A percentile compares a stretch with the other conserved stretches of the same genome.
Conservation (phyloP, 2,888 invertebrate species). For the Embidobia sp. region DNA sequence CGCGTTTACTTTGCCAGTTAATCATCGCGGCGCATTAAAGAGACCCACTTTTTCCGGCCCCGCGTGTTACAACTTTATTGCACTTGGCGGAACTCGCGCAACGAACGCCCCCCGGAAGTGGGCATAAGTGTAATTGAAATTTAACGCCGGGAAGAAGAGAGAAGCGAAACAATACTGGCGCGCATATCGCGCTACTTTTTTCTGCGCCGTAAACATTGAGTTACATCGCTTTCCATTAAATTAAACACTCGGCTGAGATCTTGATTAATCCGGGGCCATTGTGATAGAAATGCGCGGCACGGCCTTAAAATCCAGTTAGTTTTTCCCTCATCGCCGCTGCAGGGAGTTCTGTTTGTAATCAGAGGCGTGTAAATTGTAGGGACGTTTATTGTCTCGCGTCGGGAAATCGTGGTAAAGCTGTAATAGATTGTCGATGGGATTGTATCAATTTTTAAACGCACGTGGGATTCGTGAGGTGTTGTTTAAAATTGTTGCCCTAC, state of each 20-base stretch:
- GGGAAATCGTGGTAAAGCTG: no score
- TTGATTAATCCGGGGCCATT: slow-evolving; percentile 22
- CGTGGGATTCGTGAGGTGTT: no score
- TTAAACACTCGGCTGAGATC: slow-evolving; percentile 14
- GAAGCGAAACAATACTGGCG: slow-evolving; percentile 23
- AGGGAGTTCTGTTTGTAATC: no score
- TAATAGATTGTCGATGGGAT: no score
- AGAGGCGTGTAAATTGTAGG: no score
- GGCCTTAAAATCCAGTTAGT: no score
- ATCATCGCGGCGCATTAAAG: slow-evolving; percentile 40
- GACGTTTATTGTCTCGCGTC: no score
- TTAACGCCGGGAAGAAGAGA: slow-evolving; percentile 30
- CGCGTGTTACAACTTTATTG: slow-evolving; percentile 16
- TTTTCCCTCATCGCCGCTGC: no score
- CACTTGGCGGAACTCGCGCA: slow-evolving; percentile 20
- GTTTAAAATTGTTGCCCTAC: no score
- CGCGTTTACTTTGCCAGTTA: slow-evolving; percentile 37
- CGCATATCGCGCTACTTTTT: slow-evolving; percentile 37
- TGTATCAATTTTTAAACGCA: no score
- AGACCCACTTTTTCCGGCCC: slow-evolving; percentile 5
- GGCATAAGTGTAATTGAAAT: slow-evolving; percentile 45
- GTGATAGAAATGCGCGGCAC: neutral
- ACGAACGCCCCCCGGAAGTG: slow-evolving; percentile 18
- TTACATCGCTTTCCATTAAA: slow-evolving; percentile 24
- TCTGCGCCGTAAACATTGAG: slow-evolving; percentile 41